Evolutionary conservation across 2,888 invertebrate genomes (phyloP).

Genomic region (Amblyjoppa proteus): DNA sequence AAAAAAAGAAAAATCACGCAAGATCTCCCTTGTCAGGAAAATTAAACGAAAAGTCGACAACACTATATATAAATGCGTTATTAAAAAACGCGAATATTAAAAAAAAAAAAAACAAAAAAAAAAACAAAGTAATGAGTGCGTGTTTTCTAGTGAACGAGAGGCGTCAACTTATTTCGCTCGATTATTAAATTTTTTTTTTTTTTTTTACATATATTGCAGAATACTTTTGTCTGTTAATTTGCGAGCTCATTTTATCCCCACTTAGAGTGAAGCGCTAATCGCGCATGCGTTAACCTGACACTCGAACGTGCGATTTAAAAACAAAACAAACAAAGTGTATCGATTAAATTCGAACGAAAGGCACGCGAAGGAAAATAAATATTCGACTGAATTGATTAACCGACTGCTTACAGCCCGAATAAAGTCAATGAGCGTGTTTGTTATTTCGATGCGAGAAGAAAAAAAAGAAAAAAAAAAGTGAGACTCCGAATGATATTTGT

Average conservation of each 20-base stretch:
- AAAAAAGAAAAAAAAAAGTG: conserved; percentile 12
- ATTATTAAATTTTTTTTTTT: conserved; percentile 51
- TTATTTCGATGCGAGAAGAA: conserved; percentile 33
- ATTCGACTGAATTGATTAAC: conserved; percentile 28
- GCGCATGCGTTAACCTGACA: conserved; percentile 40
- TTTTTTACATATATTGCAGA: conserved; percentile 42
- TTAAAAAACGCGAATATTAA: background rate
- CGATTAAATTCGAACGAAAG: conserved; percentile 37
- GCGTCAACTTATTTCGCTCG: conserved; percentile 56
- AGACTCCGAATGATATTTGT: conserved; percentile 56
- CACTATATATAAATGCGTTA: conserved; percentile 34
- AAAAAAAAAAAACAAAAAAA: background rate
- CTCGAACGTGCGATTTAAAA: conserved; percentile 41
- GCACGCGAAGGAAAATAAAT: background rate
- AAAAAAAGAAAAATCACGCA: conserved; percentile 44
- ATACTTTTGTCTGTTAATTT: conserved; percentile 42
- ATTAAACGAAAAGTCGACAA: conserved; percentile 45
- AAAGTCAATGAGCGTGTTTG: conserved; percentile 26
- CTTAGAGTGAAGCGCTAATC: conserved; percentile 11
- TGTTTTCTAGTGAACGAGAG: conserved; percentile 62
- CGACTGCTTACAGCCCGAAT: conserved; percentile 12
- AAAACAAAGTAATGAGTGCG: conserved; percentile 26
- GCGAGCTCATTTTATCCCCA: conserved; percentile 1
- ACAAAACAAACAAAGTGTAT: conserved; percentile 13
- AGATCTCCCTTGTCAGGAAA: conserved; percentile 42